Evolutionary conservation across 2,888 invertebrate species (phyloP).

Genomic region (Plemyria rubiginata): DNA sequence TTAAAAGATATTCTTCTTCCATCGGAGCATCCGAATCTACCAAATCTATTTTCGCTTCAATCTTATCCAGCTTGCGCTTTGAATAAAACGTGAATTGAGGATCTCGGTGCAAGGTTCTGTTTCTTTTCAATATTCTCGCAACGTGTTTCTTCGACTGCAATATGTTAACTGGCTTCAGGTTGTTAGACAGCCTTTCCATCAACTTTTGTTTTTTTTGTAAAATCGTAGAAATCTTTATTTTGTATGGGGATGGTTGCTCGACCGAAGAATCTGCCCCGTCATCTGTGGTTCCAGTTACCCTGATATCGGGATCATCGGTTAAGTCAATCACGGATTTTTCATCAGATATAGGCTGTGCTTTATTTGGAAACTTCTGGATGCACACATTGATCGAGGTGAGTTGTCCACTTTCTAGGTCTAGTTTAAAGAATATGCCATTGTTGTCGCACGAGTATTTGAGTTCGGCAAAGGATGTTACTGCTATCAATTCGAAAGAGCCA

Average conservation of each 20-base stretch:
- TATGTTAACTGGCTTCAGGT: constrained; percentile 52
- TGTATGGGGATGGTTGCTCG: constrained; percentile 1
- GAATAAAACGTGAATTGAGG: constrained; percentile 14
- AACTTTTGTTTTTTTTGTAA: constrained; percentile 28
- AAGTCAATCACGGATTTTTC: constrained; percentile 60
- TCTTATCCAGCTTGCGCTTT: constrained; percentile 23
- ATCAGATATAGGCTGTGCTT: constrained; percentile 25
- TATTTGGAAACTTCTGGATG: constrained; percentile 53
- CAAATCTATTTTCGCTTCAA: constrained; percentile 47
- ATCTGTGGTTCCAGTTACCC: constrained; percentile 24
- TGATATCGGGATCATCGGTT: constrained; percentile 58
- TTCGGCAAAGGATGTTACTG: constrained; percentile 62
- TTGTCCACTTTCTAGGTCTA: constrained; percentile 60
- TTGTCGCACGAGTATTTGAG: constrained; percentile 64
- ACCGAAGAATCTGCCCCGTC: not conserved
- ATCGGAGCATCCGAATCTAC: constrained; percentile 52
- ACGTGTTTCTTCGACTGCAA: constrained; percentile 43
- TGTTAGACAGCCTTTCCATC: constrained; percentile 30
- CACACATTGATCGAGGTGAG: constrained; percentile 66
- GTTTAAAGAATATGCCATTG: constrained; percentile 64
- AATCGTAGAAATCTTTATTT: constrained; percentile 15
- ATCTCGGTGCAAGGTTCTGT: constrained; percentile 9
- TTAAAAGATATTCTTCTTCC: constrained; percentile 45
- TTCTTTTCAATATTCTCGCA: constrained; percentile 24
- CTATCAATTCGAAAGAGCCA: constrained; percentile 42